Base-by-base conservation (phyloP, 2,888 invertebrate genomes). In the Sycophila texana region DNA sequence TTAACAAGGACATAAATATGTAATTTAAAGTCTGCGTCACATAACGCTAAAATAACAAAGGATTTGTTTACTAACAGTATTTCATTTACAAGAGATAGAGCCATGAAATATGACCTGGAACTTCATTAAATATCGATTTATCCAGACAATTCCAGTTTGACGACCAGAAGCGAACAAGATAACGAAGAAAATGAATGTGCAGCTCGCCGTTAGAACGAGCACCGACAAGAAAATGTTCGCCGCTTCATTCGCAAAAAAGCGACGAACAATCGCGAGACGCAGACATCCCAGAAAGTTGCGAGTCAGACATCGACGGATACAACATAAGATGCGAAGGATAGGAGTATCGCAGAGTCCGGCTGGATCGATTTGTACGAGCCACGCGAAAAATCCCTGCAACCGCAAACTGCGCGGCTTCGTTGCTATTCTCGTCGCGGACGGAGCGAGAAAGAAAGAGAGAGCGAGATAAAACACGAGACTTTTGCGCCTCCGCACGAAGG, bases 401-500 rank as follows among this genome's bases (percentile, higher is more conserved):
- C 85, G 84, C 87, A 86, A 86, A 85, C 84, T 86, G 86, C 85
- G 84, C 83, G 57, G 78, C 63, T 75, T 82, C 83, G 83, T 86
- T 86, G 87, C 89, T 89, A 89, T 89, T 89, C 86, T 88, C 84
- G 79, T 74, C 68, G 86, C 84, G 78, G 79, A 76, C 81, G 80
- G 68, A 58, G 66, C 30, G 61, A 20, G 26, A 53, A 26, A 57
- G 66, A 74, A n/a, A 51, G 53, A 77, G 22, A 61, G 72, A 75
- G 58, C 79, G 70, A 72, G 72, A 49, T 66, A 85, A 84, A 86
- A 85, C 83, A 84, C 82, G 83, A 84, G 82, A 83, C 83, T 84
- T 83, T 82, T 84, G 84, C 84, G 83, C 84, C 79, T 81, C 77
- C 79, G 63, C 60, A 58, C 66, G 58, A 22, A 49, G 53, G 39